Conservation (phyloP, 2,888 invertebrate genomes). For the Nebria brevicollis region DNA sequence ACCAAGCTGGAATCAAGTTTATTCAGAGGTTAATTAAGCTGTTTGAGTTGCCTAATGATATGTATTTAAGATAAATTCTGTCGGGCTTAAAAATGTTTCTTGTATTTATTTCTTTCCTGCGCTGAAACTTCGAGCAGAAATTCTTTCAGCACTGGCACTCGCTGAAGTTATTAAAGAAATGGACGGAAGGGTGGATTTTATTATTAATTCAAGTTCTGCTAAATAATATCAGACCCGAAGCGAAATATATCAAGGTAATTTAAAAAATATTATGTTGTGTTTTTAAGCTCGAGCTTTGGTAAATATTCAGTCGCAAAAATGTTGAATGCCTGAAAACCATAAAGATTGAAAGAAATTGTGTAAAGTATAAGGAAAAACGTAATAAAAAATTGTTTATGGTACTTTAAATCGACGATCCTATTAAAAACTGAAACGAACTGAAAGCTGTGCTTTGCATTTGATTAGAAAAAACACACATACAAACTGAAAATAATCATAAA, state of each 20-base stretch:
- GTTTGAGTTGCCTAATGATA: neutral
- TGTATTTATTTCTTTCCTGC: neutral
- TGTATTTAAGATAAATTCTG: neutral
- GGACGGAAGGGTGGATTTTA: neutral
- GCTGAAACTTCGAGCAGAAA: neutral
- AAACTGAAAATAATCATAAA: too few species aligned
- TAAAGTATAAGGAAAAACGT: neutral
- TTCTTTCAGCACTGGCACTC: neutral
- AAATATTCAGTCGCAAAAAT: too few species aligned
- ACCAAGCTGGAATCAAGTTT: neutral
- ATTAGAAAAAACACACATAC: too few species aligned
- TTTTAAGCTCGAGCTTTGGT: too few species aligned
- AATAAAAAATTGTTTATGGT: neutral
- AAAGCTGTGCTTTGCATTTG: too few species aligned
- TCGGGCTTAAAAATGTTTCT: neutral
- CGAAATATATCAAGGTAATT: too few species aligned
- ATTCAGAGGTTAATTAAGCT: neutral
- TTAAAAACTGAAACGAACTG: neutral
- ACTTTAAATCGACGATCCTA: neutral
- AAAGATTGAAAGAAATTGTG: neutral
- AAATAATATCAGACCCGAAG: too few species aligned
- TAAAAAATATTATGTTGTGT: too few species aligned
- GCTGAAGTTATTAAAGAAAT: neutral
- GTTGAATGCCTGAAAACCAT: neutral
- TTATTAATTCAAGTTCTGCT: neutral